Base-by-base conservation (phyloP, 2,113 vertebrate genomes). In the Myrmecobius fasciatus region DNA sequence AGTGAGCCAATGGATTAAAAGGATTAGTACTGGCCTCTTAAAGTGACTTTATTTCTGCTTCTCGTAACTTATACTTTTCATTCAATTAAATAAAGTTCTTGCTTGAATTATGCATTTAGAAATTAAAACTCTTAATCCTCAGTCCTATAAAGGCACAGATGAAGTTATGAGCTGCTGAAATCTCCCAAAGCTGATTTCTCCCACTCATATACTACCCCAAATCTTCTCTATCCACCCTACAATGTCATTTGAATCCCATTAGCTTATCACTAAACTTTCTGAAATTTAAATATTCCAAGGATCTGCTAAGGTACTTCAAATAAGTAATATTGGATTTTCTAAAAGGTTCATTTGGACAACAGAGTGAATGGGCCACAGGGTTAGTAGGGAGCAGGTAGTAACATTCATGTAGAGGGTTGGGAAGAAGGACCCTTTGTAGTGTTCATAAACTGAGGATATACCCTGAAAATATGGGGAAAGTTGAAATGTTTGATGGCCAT, bases 1-100 rank as follows among this genome's bases (percentile, higher is more conserved):
- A 92, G 95, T 92, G 95, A 97, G 93, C 96, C 97, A 94, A 92
- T 94, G 54, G 92, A 98, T 97, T 98, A 92, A 96, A 97, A 96
- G 92, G 94, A 97, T 97, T n/a, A 56, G 67, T 92, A 89, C 96
- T 97, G 94, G 46, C 91, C 95, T 92, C 96, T 92, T 92, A 96
- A 96, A 22, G 94, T 95, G 95, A 97, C 96, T 96, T 95, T 43
- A 95, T 97, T 97, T 97, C 92, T 93, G 91, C 94, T 96, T 96
- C 97, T 94, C 43, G 89, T 91, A 93, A 91, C 92, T 90, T 95
- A 89, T 91, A 92, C 47, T 90, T 90, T 96, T 95, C 97, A 93
- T 10, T 0, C 46, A 93, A 94, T 56, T 94, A 96, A 97, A 91
- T 48, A 95, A 97, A 28, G 75, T 88, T 51, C 94, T 95, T 95